Conservation (phyloP, 2,888 invertebrate genomes). For the Pristionchus maxplancki region DNA sequence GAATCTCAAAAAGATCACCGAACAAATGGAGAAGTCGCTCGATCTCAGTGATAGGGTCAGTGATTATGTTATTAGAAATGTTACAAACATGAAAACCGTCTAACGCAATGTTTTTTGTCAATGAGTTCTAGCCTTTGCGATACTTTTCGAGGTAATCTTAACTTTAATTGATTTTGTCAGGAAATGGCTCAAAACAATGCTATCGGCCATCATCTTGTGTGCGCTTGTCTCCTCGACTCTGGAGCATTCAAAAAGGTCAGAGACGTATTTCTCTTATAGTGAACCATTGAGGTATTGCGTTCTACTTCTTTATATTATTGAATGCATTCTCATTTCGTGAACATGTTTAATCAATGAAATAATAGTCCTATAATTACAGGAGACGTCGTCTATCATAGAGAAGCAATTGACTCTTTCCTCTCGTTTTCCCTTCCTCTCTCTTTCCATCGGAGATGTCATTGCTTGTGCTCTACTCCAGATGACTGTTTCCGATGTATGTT, state of each 20-base stretch:
- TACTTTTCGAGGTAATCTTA: no score
- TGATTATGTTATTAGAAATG: no score
- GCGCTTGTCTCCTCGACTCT: constrained; percentile 53
- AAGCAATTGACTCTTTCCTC: constrained; percentile 56
- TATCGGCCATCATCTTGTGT: constrained; percentile 62
- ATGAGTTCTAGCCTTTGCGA: no score
- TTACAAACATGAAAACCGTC: no score
- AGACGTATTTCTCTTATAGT: no score
- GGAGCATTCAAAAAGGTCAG: constrained; percentile 51
- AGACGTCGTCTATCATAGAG: constrained; percentile 55
- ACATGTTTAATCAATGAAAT: no score
- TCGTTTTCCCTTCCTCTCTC: constrained; percentile 55
- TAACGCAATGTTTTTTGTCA: no score
- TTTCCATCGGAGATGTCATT: constrained; percentile 56
- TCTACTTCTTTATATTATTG: no score
- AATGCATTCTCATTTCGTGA: no score
- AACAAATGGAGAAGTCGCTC: constrained; percentile 61
- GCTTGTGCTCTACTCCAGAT: constrained; percentile 54
- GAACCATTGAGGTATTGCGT: no score
- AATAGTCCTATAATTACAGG: constrained; percentile 32
- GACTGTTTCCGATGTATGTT: constrained; percentile 31
- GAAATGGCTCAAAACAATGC: constrained; percentile 56
- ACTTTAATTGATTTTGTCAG: constrained; percentile 54
- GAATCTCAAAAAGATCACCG: constrained; percentile 57
- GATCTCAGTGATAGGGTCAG: constrained; percentile 59